Percentiles rank a stretch among this genome's conserved stretches.
Evolutionary conservation across 2,888 invertebrate species (phyloP).

Genomic region (Heliconius hortense): DNA sequence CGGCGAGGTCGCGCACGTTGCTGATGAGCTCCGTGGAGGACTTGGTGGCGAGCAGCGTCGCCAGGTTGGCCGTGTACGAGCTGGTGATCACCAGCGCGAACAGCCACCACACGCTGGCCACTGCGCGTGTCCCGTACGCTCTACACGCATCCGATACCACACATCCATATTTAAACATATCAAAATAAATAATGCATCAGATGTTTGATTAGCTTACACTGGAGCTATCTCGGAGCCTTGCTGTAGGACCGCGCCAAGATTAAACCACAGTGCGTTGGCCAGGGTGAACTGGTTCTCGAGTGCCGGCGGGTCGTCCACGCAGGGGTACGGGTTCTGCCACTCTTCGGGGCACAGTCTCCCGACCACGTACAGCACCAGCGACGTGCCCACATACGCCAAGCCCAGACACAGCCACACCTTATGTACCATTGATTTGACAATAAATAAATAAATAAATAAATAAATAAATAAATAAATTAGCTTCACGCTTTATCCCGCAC

Average conservation of each 20-base stretch:
- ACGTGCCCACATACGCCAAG: constrained; percentile 90
- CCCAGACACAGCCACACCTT: constrained; percentile 92
- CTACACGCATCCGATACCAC: constrained; percentile 65
- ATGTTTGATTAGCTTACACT: constrained; percentile 84
- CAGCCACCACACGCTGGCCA: constrained; percentile 94
- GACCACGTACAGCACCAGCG: constrained; percentile 89
- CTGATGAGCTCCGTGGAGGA: constrained; percentile 85
- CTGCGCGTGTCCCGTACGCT: constrained; percentile 92
- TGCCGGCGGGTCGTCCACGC: constrained; percentile 89
- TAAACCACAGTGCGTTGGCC: constrained; percentile 94
- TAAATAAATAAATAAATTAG: too few relatives aligned
- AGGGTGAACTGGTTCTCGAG: constrained; percentile 93
- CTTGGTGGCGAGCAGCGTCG: constrained; percentile 93
- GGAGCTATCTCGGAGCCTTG: constrained; percentile 95
- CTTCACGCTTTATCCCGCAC: too few relatives aligned
- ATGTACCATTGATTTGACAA: not conserved
- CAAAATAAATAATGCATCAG: not conserved
- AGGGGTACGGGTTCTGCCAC: constrained; percentile 94
- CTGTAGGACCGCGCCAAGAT: constrained; percentile 91
- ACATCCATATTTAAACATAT: not conserved
- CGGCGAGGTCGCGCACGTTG: constrained; percentile 90
- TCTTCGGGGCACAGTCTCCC: constrained; percentile 92
- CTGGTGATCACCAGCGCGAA: constrained; percentile 93
- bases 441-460: too few relatives aligned
- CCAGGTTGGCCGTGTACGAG: constrained; percentile 95